Evolutionary conservation across 2,797 vertebrate species (phyloP), one percentile per base, ranked within the genome.

Genomic region (Thamnophis elegans): DNA sequence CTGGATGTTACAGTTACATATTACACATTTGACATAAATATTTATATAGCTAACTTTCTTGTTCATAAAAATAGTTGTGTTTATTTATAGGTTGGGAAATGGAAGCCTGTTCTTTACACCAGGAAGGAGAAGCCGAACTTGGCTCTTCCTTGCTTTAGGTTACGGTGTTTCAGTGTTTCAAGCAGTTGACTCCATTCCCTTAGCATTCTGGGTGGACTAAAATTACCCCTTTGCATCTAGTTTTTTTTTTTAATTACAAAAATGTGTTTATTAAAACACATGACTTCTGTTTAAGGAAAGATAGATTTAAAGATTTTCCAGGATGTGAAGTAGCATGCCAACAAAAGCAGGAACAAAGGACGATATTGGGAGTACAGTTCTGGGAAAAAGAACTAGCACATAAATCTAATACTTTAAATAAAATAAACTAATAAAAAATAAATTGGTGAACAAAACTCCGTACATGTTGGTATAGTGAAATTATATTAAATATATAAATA

Each of bases 401-500:
- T 32, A 18, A 68, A 32, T 32, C n/a, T 68, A 68, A 32, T 68
- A 60, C 8, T 26, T 25, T 60, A 68, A 68, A 68, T 68, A 32
- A 68, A 68, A 32, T 68, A 68, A 68, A 68, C 13, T 32, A 32
- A 68, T 68, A 32, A 32, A 68, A 56, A 51, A 5, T 10, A 90
- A 88, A 86, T 86, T 10, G 90, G 58, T 85, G 92, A 36, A 90
- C 91, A 87, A 94, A 73, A 91, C 91, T 56, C 87, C 59, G 20
- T 32, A 14, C 28, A 53, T 2, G 13, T 16, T 93, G 89, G 78
- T 68, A 47, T 92, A 26, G n/a, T 89, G n/a, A 89, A 92, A 62
- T 55, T 54, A 25, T 59, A 90, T 94, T 90, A 87, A 62, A 60
- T 25, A 60, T 25, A 60, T 60, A 60, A 60, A 60, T 59, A 25